Evolutionary conservation across 1,140 invertebrate genomes (phyloP).

Genomic region (Drosophila repletoides): DNA sequence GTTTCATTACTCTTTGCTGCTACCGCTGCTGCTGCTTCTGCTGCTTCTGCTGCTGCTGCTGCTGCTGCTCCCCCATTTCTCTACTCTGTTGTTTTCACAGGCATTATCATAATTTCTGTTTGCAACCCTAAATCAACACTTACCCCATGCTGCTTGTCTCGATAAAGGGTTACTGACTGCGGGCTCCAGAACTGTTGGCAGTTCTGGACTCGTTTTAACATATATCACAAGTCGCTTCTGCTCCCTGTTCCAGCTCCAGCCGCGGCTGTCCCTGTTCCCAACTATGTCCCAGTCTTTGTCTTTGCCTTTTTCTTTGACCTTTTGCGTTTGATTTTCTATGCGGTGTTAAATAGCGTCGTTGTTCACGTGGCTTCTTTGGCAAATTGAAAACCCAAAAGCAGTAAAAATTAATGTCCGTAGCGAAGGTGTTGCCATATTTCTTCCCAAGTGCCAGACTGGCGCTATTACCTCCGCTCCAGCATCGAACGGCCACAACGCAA

Average conservation of each 20-base stretch:
- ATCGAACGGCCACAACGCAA: not conserved
- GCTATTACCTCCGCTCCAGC: not conserved
- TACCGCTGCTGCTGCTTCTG: not conserved
- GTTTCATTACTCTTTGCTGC: constrained; percentile 35
- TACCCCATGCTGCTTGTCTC: constrained; percentile 45
- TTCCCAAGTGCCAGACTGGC: constrained; percentile 6
- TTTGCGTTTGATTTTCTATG: constrained; percentile 74
- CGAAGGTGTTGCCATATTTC: constrained; percentile 69
- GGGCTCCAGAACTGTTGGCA: not conserved
- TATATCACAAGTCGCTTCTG: constrained; percentile 63
- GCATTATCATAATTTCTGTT: constrained; percentile 82
- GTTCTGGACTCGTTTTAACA: constrained; percentile 11
- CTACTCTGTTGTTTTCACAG: constrained; percentile 67
- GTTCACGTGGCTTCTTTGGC: constrained; percentile 64
- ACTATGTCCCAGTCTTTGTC: constrained; percentile 11
- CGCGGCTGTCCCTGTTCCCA: not conserved
- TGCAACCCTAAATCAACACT: constrained; percentile 81
- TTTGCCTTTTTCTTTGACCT: constrained; percentile 60
- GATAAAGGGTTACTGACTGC: constrained; percentile 66
- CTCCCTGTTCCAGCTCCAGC: constrained; percentile 3
- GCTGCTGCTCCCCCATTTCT: not conserved
- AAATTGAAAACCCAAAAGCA: constrained; percentile 78
- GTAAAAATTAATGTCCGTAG: constrained; percentile 76
- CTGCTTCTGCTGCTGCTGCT: not conserved
- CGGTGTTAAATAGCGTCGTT: constrained; percentile 64